phyloP scores from a whole-genome alignment of 2,797 vertebrate species.

The Lithobates sylvaticus region DNA sequence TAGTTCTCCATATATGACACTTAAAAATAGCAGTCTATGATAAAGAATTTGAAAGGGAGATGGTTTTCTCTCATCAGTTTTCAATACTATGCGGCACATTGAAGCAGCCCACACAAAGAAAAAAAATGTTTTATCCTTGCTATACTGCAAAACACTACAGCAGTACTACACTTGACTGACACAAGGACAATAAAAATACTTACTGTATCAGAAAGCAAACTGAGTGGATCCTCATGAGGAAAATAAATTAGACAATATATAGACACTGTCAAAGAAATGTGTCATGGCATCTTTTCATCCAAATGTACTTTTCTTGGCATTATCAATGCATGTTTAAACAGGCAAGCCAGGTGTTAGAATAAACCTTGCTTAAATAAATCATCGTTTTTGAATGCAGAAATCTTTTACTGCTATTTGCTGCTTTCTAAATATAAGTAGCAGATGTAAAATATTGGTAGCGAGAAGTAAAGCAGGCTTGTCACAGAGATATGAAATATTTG shows the following conservation, averaged over 20 bases:
- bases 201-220: not conserved
- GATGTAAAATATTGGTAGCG: not conserved
- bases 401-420: conserved; percentile 8
- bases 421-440: conserved; percentile 12
- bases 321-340: conserved; percentile 32
- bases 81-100: too few relatives aligned
- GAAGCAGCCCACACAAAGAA: not conserved
- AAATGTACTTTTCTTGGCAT: conserved; percentile 43
- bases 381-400: conserved; percentile 27
- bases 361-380: conserved; percentile 40
- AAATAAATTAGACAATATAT: conserved; percentile 5
- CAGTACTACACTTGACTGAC: not conserved
- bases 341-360: conserved; percentile 32
- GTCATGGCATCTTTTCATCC: conserved; percentile 27
- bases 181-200: not conserved
- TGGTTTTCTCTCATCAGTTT: too few relatives aligned
- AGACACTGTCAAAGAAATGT: not conserved
- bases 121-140: not conserved
- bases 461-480: conserved; percentile 1
- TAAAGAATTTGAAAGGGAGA: too few relatives aligned
- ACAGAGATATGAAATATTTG: not conserved
- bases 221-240: conserved; percentile 7
- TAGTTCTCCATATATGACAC: too few relatives aligned
- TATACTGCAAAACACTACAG: not conserved
- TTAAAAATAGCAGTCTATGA: too few relatives aligned